Conservation (phyloP, 2,797 vertebrate genomes). For the Ceryle rudis region DNA sequence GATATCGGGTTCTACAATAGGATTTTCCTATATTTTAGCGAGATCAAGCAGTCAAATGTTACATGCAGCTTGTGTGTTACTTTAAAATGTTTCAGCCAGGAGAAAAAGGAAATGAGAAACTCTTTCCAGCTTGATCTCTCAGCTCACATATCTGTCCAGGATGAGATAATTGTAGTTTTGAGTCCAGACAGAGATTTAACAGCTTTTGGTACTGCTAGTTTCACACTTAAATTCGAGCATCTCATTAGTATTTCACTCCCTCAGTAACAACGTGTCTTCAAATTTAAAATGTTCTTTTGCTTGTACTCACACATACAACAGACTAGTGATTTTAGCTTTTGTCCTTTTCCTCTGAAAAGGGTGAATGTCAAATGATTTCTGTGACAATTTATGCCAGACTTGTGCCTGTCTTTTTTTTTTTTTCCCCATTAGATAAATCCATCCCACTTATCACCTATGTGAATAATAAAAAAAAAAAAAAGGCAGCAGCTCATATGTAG, state of each 20-base stretch:
- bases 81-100: neutral
- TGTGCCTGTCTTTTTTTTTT: conserved; percentile 7
- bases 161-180: neutral
- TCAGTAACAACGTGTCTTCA: neutral
- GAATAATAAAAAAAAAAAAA: neutral
- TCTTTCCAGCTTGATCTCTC: neutral
- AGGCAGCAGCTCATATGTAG: neutral
- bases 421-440: neutral
- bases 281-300: neutral
- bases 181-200: neutral
- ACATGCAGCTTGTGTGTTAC: neutral
- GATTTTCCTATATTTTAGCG: neutral
- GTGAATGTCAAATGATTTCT: neutral
- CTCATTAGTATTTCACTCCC: neutral
- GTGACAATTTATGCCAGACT: conserved; percentile 16
- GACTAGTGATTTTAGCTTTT: neutral
- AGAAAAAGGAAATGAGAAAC: neutral
- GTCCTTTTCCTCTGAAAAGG: neutral
- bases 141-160: neutral
- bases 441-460: neutral
- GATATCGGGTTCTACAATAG: neutral
- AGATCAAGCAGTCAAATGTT: neutral
- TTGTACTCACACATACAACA: neutral
- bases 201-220: neutral
- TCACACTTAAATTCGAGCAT: neutral